These are phyloP conservation scores for Sapajus apella DNA, from an alignment of 2,113 vertebrate genomes.

Conservation along the genomic window DNA sequence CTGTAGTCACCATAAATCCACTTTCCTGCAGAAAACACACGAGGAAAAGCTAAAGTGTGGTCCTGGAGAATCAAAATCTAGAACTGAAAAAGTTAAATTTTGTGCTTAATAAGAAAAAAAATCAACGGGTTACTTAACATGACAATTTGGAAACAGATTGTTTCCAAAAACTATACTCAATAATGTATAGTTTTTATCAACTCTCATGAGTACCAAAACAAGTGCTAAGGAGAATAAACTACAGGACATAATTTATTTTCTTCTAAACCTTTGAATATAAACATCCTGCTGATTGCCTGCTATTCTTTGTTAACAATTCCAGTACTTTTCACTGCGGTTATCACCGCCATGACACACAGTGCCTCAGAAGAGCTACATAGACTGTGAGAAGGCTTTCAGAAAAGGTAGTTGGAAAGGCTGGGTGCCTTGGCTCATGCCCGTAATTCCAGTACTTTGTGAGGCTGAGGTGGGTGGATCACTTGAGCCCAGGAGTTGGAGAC, in stretches of 20 bases:
- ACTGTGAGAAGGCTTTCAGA: neutral
- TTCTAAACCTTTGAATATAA: neutral
- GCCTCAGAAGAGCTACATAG: neutral
- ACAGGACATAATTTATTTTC: neutral
- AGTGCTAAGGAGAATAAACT: neutral
- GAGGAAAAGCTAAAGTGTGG: neutral
- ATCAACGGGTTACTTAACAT: neutral
- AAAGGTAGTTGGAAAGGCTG: too few relatives aligned
- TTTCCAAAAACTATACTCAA: neutral
- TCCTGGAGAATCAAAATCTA: neutral
- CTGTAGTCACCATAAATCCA: neutral
- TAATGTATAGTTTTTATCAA: neutral
- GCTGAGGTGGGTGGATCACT: too few relatives aligned
- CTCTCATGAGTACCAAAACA: neutral
- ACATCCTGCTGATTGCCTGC: neutral
- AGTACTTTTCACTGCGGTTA: neutral
- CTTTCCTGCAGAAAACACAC: neutral
- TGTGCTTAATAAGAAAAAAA: neutral
- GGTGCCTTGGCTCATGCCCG: too few relatives aligned
- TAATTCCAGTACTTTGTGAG: too few relatives aligned
- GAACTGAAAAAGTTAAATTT: neutral
- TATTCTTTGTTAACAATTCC: neutral
- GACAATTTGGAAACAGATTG: neutral
- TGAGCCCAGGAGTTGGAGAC: too few relatives aligned
- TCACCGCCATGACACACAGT: neutral